A percentile compares a stretch with the other conserved stretches of the same genome.
Conservation (phyloP, 2,888 invertebrate genomes). For the Chelonus formosanus region DNA sequence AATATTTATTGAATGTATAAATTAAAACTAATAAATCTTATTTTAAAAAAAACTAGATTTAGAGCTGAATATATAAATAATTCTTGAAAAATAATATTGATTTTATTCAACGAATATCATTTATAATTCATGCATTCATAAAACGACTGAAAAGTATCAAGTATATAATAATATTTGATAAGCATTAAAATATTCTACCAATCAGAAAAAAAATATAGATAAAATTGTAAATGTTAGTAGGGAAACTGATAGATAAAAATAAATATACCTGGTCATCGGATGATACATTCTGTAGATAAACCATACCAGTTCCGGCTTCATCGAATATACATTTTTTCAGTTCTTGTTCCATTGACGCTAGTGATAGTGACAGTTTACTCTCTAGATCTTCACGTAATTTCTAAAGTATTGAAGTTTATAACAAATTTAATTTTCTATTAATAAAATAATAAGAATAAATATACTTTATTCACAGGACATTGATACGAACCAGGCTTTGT, state of each 20-base stretch:
- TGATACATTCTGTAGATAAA: slow-evolving; percentile 68
- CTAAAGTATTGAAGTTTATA: slow-evolving; percentile 50
- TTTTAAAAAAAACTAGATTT: too few relatives aligned
- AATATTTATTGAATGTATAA: too few relatives aligned
- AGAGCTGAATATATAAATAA: too few relatives aligned
- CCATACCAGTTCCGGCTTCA: slow-evolving; percentile 68
- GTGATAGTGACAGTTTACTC: slow-evolving; percentile 73
- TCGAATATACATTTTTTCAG: slow-evolving; percentile 75
- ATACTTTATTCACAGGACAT: neutral
- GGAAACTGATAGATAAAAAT: neutral
- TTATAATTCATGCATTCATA: too few relatives aligned
- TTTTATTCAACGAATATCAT: too few relatives aligned
- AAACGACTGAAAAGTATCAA: too few relatives aligned
- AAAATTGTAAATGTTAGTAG: neutral
- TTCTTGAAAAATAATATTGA: too few relatives aligned
- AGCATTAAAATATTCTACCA: too few relatives aligned
- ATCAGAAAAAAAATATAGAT: neutral
- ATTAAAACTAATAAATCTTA: too few relatives aligned
- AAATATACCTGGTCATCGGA: slow-evolving; percentile 66
- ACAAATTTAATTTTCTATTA: neutral
- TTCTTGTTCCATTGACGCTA: slow-evolving; percentile 78
- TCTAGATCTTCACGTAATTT: slow-evolving; percentile 75
- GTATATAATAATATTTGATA: neutral
- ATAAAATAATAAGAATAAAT: slow-evolving; percentile 21
- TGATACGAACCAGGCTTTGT: slow-evolving; percentile 68